phyloP scores from a whole-genome alignment of 35 echinoderm and acorn worm genomes.

The Acanthaster planci region DNA sequence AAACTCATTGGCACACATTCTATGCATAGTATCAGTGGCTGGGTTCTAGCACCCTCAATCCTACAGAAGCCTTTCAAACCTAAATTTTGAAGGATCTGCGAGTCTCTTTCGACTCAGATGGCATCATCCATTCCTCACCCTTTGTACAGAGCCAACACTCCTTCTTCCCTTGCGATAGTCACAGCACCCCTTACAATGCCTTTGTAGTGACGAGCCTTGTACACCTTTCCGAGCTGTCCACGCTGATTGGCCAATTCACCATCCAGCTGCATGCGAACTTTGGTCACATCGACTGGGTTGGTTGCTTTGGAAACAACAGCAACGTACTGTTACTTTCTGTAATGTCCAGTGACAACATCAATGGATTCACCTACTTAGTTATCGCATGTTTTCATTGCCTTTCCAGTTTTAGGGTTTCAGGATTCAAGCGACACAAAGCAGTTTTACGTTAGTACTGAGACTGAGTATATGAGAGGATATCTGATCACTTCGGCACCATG shows the following conservation, averaged over 20 bases:
- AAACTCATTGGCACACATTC: too few relatives aligned
- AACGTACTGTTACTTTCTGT: background rate
- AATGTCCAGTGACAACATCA: conserved; percentile 2
- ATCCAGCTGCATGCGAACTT: conserved; percentile 93
- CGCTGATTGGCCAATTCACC: conserved; percentile 70
- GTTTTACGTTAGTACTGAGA: background rate
- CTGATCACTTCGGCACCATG: too few relatives aligned
- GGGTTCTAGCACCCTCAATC: too few relatives aligned
- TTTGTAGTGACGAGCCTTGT: conserved; percentile 86
- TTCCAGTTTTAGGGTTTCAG: background rate
- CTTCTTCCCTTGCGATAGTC: conserved; percentile 83
- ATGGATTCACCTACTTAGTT: background rate
- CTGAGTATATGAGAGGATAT: background rate
- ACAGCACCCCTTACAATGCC: conserved; percentile 79
- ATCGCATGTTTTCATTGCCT: background rate
- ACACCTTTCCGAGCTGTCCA: conserved; percentile 28
- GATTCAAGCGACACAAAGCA: background rate
- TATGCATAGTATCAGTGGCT: too few relatives aligned
- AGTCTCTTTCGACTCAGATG: too few relatives aligned
- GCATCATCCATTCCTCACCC: conserved; percentile 51
- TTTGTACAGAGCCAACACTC: conserved; percentile 87
- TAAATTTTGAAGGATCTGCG: too few relatives aligned
- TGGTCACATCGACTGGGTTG: conserved; percentile 94
- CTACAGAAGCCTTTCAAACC: too few relatives aligned
- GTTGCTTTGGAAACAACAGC: conserved; percentile 59